Conservation (phyloP, 2,113 vertebrate species). For the Leptobrachium ailaonicum region DNA sequence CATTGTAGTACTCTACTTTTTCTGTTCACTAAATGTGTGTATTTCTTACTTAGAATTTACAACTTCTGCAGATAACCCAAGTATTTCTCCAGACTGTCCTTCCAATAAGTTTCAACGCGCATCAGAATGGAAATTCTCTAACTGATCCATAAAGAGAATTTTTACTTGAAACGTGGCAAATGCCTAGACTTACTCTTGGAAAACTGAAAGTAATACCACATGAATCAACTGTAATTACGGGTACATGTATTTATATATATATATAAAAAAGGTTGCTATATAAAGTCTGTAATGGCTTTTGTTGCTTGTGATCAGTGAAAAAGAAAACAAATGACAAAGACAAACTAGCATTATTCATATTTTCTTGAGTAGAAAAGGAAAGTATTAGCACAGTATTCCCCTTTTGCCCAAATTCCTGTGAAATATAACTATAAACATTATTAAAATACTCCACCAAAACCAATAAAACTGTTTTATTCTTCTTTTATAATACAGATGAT, state of each 20-base stretch:
- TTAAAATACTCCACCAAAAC: too few species aligned
- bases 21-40: background rate
- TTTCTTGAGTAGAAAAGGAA: too few species aligned
- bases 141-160: conserved; percentile 27
- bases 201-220: conserved; percentile 36
- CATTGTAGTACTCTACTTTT: background rate
- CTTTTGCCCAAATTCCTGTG: too few species aligned
- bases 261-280: conserved; percentile 19
- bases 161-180: conserved; percentile 39
- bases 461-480: too few species aligned
- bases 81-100: conserved; percentile 31
- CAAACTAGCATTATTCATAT: too few species aligned
- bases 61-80: conserved; percentile 1
- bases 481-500: too few species aligned
- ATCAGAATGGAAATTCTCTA: conserved; percentile 32
- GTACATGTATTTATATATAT: conserved; percentile 3
- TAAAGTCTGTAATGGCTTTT: conserved; percentile 24
- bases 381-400: too few species aligned
- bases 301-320: conserved; percentile 18
- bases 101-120: conserved; percentile 32
- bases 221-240: conserved; percentile 41
- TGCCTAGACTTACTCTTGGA: conserved; percentile 5
- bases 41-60: background rate
- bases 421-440: too few species aligned
- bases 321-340: background rate